Conservation (phyloP, 1,140 invertebrate species). For the Aphis craccivora region DNA sequence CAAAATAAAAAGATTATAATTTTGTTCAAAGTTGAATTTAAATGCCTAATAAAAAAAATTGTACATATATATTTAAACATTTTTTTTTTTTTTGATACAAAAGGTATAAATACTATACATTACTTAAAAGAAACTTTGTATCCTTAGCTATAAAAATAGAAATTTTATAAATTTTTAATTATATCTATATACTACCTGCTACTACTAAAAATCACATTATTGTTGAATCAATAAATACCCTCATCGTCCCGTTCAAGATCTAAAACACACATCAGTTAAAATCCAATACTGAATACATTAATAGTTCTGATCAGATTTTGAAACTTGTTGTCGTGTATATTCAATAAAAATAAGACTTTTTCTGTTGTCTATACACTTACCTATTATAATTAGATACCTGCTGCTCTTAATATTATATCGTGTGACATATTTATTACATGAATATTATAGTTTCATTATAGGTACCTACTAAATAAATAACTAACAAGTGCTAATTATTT, state of each 20-base stretch:
- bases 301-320: no score
- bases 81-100: no score
- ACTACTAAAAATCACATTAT: background rate
- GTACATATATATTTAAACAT: background rate
- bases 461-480: background rate
- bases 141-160: background rate
- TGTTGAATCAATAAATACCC: background rate
- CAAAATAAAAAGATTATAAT: background rate
- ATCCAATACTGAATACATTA: no score
- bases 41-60: no score
- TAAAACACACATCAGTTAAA: no score
- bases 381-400: background rate
- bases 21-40: no score
- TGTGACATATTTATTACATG: background rate
- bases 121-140: background rate
- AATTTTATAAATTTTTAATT: background rate
- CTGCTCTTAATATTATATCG: background rate
- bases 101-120: background rate
- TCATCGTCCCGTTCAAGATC: no score
- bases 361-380: background rate
- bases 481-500: background rate
- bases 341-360: background rate
- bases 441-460: background rate
- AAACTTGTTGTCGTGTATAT: background rate
- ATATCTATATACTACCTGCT: background rate